A percentile compares a stretch with the other conserved stretches of the same genome.
phyloP scores from a whole-genome alignment of 2,113 vertebrate genomes.

The Odobenus rosmarus region DNA sequence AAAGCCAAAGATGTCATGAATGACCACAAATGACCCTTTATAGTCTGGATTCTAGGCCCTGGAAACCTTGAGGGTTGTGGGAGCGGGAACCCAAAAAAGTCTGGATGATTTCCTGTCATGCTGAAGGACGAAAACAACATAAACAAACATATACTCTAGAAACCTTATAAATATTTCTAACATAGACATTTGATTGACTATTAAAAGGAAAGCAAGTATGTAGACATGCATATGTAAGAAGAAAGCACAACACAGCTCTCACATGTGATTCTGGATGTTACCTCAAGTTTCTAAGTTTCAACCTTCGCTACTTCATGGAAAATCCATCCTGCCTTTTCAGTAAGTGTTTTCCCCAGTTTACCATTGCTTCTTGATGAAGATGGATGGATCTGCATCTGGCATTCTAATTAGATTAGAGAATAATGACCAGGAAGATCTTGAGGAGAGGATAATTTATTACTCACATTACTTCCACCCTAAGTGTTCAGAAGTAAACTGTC shows the following conservation, averaged over 20 bases:
- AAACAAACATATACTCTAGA: not conserved
- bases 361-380: slow-evolving; percentile 51
- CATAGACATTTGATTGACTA: not conserved
- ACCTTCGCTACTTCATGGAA: not conserved
- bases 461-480: slow-evolving; percentile 48
- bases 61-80: not conserved
- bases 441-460: slow-evolving; percentile 70
- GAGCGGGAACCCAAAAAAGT: not conserved
- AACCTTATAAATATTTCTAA: not conserved
- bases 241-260: not conserved
- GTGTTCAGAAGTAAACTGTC: slow-evolving; percentile 59
- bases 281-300: not conserved
- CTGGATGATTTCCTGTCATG: not conserved
- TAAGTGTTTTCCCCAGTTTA: slow-evolving; percentile 47
- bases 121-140: not conserved
- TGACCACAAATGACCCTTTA: not conserved
- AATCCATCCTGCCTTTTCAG: not conserved
- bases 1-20: not conserved
- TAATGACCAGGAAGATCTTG: slow-evolving; percentile 68
- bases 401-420: slow-evolving; percentile 74
- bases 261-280: not conserved
- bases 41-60: not conserved
- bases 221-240: not conserved
- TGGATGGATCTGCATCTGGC: slow-evolving; percentile 26
- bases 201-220: not conserved